Base-by-base conservation (phyloP, 2,888 invertebrate species). In the Drosophila diplacantha region DNA sequence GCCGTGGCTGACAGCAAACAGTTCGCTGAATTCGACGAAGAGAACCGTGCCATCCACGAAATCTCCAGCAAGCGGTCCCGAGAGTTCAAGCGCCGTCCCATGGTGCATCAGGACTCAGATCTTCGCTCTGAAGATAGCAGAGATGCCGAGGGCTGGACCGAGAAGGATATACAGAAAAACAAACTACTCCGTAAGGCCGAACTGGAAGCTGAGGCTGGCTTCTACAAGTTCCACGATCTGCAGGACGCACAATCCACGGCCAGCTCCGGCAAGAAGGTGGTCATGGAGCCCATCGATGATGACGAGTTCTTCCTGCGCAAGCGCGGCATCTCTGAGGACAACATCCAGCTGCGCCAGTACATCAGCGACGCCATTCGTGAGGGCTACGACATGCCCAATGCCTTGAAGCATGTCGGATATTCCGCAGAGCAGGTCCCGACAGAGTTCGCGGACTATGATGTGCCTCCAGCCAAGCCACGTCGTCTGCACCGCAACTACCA, bases 221-320 rank as follows among this genome's bases (percentile, higher is more conserved):
- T 83, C 61, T 74, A 84, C 24, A 87, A 85, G 43, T 85, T 84
- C 56, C 80, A 81, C 12, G 75, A 75, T 4, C 66, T 73, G n/a
- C 89, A 90, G 49, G 91, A 91, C 63, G 89, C 88, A 2, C 91
- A 91, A 55, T 92, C 92, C 0, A 91, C 92, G 2, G 91, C 91
- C 3, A 92, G 92, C 71, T 92, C 92, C 0, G 90, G 90, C 43
- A 89, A 91, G 51, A 90, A 90, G 51, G 92, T 93, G 0, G 93
- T 94, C 4, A 91, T 96, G 81, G 95, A 95, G 89, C 95, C 95
- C 89, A 94, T 95, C 72, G 93, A 95, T 85, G 94, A 94, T 41
- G 95, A 96, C 87, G 95, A 96, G 89, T 96, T 95, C 89, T 95
- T 95, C 86, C 90, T 95, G 66, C 91, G 95, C 74, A 93, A 93